Evolutionary conservation across 2,888 invertebrate genomes (phyloP).

Genomic region (Lypha dubia): DNA sequence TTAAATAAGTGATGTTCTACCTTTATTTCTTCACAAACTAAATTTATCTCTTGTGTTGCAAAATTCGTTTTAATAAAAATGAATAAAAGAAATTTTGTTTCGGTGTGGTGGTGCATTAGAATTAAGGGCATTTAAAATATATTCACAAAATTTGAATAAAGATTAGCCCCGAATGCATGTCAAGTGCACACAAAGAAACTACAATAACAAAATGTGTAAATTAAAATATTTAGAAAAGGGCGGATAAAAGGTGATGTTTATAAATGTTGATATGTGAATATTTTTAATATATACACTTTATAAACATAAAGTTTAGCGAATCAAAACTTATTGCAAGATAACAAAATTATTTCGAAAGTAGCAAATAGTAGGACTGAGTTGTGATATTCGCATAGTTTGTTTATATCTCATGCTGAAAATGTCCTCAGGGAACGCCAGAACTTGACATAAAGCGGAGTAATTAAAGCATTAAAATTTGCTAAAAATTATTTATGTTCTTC

Average conservation of each 20-base stretch:
- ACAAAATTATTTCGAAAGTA: too few relatives aligned
- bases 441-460: too few relatives aligned
- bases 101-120: background rate
- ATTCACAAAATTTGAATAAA: constrained; percentile 50
- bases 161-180: constrained; percentile 48
- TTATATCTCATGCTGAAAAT: too few relatives aligned
- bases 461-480: too few relatives aligned
- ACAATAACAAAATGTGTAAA: background rate
- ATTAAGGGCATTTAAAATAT: constrained; percentile 26
- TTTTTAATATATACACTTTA: background rate
- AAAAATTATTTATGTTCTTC: too few relatives aligned
- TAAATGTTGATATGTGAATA: too few relatives aligned
- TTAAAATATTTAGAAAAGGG: background rate
- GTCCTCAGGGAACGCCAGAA: too few relatives aligned
- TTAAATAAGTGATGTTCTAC: constrained; percentile 60
- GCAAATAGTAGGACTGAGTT: too few relatives aligned
- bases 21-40: constrained; percentile 32
- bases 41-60: background rate
- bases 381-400: too few relatives aligned
- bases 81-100: background rate
- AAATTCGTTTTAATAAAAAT: background rate
- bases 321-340: too few relatives aligned
- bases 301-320: background rate
- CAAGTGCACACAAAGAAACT: constrained; percentile 25
- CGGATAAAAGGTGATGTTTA: too few relatives aligned